phyloP scores from a whole-genome alignment of 2,888 invertebrate genomes.

The Phasia obesa region DNA sequence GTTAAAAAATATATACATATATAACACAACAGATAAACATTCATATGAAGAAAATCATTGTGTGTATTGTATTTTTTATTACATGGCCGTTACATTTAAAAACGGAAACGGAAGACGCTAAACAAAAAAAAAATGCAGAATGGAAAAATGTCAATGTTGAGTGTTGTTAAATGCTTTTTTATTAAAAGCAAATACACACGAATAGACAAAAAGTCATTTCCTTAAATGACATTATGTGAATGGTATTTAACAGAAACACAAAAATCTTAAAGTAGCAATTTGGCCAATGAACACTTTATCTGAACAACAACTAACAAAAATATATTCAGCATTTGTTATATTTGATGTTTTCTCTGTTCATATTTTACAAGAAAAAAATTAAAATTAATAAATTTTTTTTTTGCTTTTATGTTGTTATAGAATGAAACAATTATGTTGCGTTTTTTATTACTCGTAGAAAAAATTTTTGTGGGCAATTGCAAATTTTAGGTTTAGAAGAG shows the following conservation, averaged over 20 bases:
- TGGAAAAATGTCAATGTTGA: constrained; percentile 63
- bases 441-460: too few species aligned
- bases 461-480: too few species aligned
- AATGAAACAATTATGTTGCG: too few species aligned
- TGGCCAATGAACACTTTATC: constrained; percentile 42
- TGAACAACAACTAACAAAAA: constrained; percentile 48
- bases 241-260: too few species aligned
- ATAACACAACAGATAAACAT: constrained; percentile 13
- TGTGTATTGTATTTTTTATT: constrained; percentile 33
- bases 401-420: too few species aligned
- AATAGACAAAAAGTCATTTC: background rate
- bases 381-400: background rate
- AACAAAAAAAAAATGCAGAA: constrained; percentile 24
- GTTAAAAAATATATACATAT: background rate
- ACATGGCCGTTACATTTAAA: constrained; percentile 51
- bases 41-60: constrained; percentile 23
- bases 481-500: too few species aligned
- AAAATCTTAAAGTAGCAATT: constrained; percentile 7
- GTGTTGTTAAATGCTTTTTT: constrained; percentile 45
- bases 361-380: background rate
- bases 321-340: constrained; percentile 25
- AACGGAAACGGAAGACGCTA: constrained; percentile 62
- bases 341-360: constrained; percentile 35
- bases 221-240: background rate
- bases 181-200: constrained; percentile 10